Evolutionary conservation across 1,140 invertebrate species (phyloP).

Genomic region (Dryas iulia): DNA sequence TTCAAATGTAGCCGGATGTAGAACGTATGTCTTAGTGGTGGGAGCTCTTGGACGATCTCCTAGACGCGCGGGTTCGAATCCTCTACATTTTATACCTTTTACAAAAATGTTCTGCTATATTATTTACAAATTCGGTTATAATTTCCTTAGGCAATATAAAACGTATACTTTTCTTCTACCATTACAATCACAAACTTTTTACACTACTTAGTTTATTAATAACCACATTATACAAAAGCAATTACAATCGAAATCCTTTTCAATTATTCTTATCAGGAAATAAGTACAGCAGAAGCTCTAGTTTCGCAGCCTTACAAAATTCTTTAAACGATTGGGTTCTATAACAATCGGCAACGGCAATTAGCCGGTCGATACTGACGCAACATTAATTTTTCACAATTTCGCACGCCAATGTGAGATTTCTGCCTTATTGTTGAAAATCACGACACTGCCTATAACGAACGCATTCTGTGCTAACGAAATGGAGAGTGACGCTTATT

Average conservation of each 20-base stretch:
- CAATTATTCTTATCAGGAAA: not conserved
- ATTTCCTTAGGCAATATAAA: too few relatives aligned
- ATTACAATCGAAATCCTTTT: not conserved
- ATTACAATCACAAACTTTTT: too few relatives aligned
- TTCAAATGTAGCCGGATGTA: too few relatives aligned
- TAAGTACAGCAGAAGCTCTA: not conserved
- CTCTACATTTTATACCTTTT: too few relatives aligned
- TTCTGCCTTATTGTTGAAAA: constrained; percentile 65
- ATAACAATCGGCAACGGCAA: constrained; percentile 67
- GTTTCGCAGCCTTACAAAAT: constrained; percentile 44
- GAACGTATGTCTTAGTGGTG: too few relatives aligned
- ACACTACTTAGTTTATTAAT: too few relatives aligned
- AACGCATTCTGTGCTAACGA: constrained; percentile 52
- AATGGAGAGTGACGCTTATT: constrained; percentile 59
- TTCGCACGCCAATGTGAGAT: constrained; percentile 63
- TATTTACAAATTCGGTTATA: too few relatives aligned
- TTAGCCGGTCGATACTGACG: constrained; percentile 55
- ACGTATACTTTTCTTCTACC: too few relatives aligned
- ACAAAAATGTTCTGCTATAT: too few relatives aligned
- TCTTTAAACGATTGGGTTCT: constrained; percentile 55
- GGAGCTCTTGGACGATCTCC: too few relatives aligned
- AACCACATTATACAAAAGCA: not conserved
- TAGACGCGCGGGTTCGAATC: too few relatives aligned
- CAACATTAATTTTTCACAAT: constrained; percentile 68
- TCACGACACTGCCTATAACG: constrained; percentile 61